Evolutionary conservation across 2,113 vertebrate genomes (phyloP), one percentile per base, ranked within the genome.

Genomic region (Verasper variegatus): DNA sequence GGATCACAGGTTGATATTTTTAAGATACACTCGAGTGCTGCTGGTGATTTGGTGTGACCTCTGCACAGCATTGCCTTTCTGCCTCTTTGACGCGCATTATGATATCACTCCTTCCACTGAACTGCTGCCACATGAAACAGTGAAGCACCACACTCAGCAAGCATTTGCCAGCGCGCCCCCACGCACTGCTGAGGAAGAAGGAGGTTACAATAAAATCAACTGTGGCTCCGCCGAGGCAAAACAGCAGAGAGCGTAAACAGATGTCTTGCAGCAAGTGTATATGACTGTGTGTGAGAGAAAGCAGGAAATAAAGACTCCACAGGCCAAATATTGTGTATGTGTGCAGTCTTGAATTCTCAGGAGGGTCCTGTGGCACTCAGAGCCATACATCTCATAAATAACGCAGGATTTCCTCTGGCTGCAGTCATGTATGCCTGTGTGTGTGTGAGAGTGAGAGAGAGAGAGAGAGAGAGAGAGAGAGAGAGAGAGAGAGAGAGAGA

Each of bases 341-440:
- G 68, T 71, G 78, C 81, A 65, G 63, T 71, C 69, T 65, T 72
- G 62, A 87, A 74, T 69, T 70, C 89, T 84, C 92, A 23, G 47
- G 88, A 81, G 88, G 88, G 67, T 77, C 76, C 61, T 69, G 74
- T 87, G 84, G 88, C 80, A 81, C 87, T 85, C 80, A 51, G 58
- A 86, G 80, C 75, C 64, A 80, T 81, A 79, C 72, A 82, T 83
- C 88, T 91, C 87, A 91, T 92, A 89, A 93, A 92, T 90, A 92
- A 90, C 84, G 79, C 81, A 92, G 62, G 77, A 79, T 74, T 91
- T 87, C 83, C 81, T 86, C 81, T 71, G 81, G 80, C 74, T 74
- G 52, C 27, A 83, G 27, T 52, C 70, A 4, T 69, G 67, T 76
- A 45, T 60, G 55, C 26, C 40, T n/a, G 63, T 47, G 54, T 24